Evolutionary conservation across 2,797 vertebrate species (phyloP).

Genomic region (Sardinella longiceps): DNA sequence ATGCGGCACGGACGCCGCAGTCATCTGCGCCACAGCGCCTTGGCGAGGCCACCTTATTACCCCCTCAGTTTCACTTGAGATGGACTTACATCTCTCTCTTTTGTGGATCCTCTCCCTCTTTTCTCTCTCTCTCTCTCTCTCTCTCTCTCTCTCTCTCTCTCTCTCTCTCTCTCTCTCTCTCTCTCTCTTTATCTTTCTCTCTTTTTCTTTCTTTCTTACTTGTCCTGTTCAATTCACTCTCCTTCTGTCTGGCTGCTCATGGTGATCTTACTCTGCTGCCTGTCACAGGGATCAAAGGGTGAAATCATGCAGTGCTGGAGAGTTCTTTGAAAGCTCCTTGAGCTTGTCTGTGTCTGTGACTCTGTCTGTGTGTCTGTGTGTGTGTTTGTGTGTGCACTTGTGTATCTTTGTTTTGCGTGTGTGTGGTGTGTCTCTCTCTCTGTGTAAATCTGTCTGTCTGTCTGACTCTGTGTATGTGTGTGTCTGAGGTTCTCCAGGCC

Average conservation of each 20-base stretch:
- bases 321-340: background rate
- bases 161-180: background rate
- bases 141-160: background rate
- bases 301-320: background rate
- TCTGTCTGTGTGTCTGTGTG: background rate
- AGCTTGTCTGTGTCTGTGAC: too few relatives aligned
- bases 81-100: too few relatives aligned
- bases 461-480: background rate
- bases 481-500: conserved; percentile 13
- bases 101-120: too few relatives aligned
- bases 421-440: background rate
- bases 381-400: background rate
- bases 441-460: background rate
- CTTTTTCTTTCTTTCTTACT: too few relatives aligned
- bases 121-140: too few relatives aligned
- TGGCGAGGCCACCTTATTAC: too few relatives aligned
- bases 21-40: too few relatives aligned
- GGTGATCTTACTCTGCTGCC: too few relatives aligned
- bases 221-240: too few relatives aligned
- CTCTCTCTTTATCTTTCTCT: too few relatives aligned
- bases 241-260: too few relatives aligned
- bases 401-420: background rate
- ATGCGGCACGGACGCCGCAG: too few relatives aligned
- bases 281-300: background rate
- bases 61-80: background rate